phyloP scores from a whole-genome alignment of 2,888 invertebrate species.

The Syrphus vitripennis region DNA sequence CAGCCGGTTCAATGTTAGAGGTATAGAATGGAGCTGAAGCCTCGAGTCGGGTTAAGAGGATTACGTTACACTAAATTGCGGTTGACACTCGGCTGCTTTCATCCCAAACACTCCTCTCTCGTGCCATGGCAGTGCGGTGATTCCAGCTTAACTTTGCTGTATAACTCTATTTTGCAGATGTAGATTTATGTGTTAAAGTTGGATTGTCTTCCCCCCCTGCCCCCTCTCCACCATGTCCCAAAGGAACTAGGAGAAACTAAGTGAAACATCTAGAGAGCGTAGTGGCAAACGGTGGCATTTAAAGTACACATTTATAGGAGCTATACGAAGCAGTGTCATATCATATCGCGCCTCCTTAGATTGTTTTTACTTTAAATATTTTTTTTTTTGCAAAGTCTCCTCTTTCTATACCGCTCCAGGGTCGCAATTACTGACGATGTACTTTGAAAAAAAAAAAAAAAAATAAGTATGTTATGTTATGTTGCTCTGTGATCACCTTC shows the following conservation, averaged over 20 bases:
- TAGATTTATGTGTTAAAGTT: constrained; percentile 29
- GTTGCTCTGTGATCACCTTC: constrained; percentile 52
- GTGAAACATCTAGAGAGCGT: not conserved
- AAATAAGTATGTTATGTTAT: constrained; percentile 13
- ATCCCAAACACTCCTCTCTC: constrained; percentile 25
- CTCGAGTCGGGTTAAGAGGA: constrained; percentile 43
- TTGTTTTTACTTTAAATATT: not conserved
- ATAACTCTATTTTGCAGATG: constrained; percentile 18
- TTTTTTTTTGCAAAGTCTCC: not conserved
- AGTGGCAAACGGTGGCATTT: constrained; percentile 24
- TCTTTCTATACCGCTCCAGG: constrained; percentile 31
- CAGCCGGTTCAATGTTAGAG: not conserved
- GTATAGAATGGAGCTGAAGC: not conserved
- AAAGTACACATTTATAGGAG: constrained; percentile 9
- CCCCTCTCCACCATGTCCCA: not conserved
- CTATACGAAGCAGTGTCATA: constrained; percentile 27
- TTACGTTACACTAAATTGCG: constrained; percentile 67
- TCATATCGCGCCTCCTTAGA: constrained; percentile 17
- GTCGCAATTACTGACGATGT: constrained; percentile 41
- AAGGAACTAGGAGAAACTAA: not conserved
- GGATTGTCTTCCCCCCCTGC: not conserved
- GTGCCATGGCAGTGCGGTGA: constrained; percentile 16
- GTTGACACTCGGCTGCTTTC: constrained; percentile 61
- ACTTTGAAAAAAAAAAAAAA: constrained; percentile 12
- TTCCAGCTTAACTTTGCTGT: not conserved